Base-by-base conservation (phyloP, 2,113 vertebrate genomes). In the Alexandromys fortis region DNA sequence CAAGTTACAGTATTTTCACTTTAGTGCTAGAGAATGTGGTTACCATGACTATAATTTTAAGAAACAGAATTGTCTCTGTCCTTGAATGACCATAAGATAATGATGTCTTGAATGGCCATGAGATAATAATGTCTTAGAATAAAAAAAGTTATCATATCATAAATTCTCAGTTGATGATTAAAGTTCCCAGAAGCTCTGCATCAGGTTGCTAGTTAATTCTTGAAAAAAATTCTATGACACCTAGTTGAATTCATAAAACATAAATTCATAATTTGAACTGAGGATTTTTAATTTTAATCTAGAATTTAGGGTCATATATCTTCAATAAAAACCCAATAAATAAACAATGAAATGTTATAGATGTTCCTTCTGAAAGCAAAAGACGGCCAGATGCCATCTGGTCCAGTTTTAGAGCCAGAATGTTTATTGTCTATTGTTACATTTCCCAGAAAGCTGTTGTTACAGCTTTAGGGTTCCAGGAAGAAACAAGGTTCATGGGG, bases 71-170 rank as follows among this genome's bases (percentile, higher is more conserved):
- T 58, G 26, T 28, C n/a, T 68, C 13, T 76, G 63, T 77, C 65
- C 58, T 47, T 95, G 49, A 77, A 85, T 96, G 70, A 79, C n/a
- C 28, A 63, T 82, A 92, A 95, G 81, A 92, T 72, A 77, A 88
- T 58, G 90, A 52, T 94, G 65, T 77, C 79, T 94, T 61, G 55
- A 77, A 85, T 96, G 70, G 75, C n/a, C 28, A 63, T 82, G 90
- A 95, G 81, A 92, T 72, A 77, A 85, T 58, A 92, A 52, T 94
- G 65, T 77, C 79, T 94, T 52, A 92, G 65, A 89, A 88, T 24
- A 58, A 89, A 68, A 68, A 91, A 96, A 47, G 4, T 96, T 70
- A 86, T 77, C 42, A 94, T 45, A 49, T 63, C 28, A 90, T 79
- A 95, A 95, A 81, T 52, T 70, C 8, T 22, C n/a, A 92, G 22